Evolutionary conservation across 2,888 invertebrate species (phyloP), one percentile per base, ranked within the genome.

Genomic region (Ophion ventricosus): DNA sequence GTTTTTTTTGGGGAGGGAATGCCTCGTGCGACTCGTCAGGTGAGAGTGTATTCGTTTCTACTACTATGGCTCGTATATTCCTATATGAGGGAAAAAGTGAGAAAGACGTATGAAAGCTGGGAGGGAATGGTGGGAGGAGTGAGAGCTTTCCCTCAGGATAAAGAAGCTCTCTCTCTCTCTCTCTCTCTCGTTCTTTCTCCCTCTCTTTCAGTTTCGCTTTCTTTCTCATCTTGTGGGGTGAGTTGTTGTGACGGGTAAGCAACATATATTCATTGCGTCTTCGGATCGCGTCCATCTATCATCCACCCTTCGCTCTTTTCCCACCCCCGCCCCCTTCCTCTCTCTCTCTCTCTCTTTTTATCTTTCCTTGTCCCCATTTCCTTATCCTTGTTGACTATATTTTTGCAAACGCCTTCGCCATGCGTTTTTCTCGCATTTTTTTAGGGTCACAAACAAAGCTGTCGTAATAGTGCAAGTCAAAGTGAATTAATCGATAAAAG

Each of bases 241-340:
- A 90, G 89, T 92, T 91, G 91, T 91, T 91, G 91, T 92, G 92
- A 91, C 92, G 91, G 92, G 89, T 88, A 87, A 83, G 82, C 88
- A 80, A 66, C 73, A 72, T 89, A 86, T 90, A 89, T 87, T 88
- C 87, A 88, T 85, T 25, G 74, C 86, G 85, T 87, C 89, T 89
- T 90, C 90, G 88, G 88, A 88, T 90, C 86, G 74, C 85, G 83
- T 82, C 88, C 89, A 92, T 91, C 89, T 89, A 91, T 91, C 91
- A 90, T 90, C 87, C 87, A 78, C 74, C 75, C 85, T 80, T 87
- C 74, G 80, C 74, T 82, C 75, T 87, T 86, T 84, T 82, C 66
- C 78, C 82, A 57, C 54, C 74, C 79, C 64, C 76, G 57, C 80
- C 61, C 70, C 67, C 59, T 43, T 20, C 54, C 72, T 54, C 66